Evolutionary conservation across 2,797 vertebrate species (phyloP).

Genomic region (Myotis planiceps): DNA sequence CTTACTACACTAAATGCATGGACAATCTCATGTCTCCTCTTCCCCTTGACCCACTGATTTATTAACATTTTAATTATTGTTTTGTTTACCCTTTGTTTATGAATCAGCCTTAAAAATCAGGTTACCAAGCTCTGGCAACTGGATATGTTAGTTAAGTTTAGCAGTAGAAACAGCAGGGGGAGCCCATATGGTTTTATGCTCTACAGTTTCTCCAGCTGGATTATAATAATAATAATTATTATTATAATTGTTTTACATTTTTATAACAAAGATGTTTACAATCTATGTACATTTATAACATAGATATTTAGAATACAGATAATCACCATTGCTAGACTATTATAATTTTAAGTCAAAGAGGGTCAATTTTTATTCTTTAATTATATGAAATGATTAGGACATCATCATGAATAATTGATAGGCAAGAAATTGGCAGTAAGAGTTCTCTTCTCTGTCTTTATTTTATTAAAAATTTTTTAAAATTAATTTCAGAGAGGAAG

Average conservation of each 20-base stretch:
- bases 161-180: constrained; percentile 84
- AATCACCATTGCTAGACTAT: not conserved
- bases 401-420: not conserved
- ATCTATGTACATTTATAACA: not conserved
- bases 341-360: constrained; percentile 29
- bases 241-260: constrained; percentile 56
- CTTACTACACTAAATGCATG: not conserved
- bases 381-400: constrained; percentile 8
- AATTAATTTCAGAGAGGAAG: too few relatives aligned
- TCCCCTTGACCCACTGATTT: not conserved
- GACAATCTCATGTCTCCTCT: not conserved
- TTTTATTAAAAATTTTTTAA: too few relatives aligned
- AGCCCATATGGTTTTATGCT: constrained; percentile 67
- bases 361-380: constrained; percentile 53
- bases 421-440: not conserved
- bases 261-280: constrained; percentile 58
- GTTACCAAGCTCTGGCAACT: constrained; percentile 47
- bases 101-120: constrained; percentile 65
- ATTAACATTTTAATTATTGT: constrained; percentile 69
- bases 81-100: constrained; percentile 75
- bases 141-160: constrained; percentile 64
- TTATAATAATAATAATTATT: constrained; percentile 38
- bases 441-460: not conserved
- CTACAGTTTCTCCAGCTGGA: constrained; percentile 30
- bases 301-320: not conserved